Evolutionary conservation across 1,140 invertebrate species (phyloP).

Genomic region (Sminthurinus signatus): DNA sequence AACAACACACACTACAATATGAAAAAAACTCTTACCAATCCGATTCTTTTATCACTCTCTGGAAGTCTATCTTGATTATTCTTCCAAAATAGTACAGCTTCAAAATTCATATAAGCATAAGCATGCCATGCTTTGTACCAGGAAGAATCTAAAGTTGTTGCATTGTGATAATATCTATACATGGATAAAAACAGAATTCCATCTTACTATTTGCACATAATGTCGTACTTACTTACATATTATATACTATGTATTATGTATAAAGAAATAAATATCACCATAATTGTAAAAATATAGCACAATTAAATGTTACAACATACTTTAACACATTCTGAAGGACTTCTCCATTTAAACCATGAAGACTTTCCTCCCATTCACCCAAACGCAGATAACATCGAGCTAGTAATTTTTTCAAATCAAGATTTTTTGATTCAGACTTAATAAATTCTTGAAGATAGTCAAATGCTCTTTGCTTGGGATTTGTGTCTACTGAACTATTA

Average conservation of each 20-base stretch:
- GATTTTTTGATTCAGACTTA: slow-evolving; percentile 43
- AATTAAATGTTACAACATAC: slow-evolving; percentile 44
- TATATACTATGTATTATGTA: neutral
- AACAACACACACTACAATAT: neutral
- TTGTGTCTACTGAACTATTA: too few species aligned
- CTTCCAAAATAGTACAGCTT: slow-evolving; percentile 88
- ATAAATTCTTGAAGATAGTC: slow-evolving; percentile 68
- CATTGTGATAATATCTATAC: slow-evolving; percentile 62
- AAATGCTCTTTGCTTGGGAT: neutral
- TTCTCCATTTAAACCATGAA: slow-evolving; percentile 69
- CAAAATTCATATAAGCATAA: slow-evolving; percentile 97
- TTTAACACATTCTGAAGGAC: slow-evolving; percentile 76
- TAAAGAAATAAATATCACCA: neutral
- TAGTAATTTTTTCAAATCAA: slow-evolving; percentile 58
- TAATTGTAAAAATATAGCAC: neutral
- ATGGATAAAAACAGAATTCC: too few species aligned
- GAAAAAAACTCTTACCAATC: slow-evolving; percentile 17
- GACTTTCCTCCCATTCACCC: slow-evolving; percentile 80
- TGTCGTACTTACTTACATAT: neutral
- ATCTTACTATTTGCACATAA: too few species aligned
- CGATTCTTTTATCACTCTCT: slow-evolving; percentile 14
- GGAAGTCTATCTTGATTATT: slow-evolving; percentile 48
- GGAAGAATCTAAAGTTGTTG: slow-evolving; percentile 75
- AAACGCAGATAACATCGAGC: slow-evolving; percentile 84
- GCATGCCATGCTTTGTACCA: slow-evolving; percentile 98